A percentile compares a stretch with the other conserved stretches of the same genome.
phyloP scores from a whole-genome alignment of 2,113 vertebrate species.

The Scytalopus superciliaris region DNA sequence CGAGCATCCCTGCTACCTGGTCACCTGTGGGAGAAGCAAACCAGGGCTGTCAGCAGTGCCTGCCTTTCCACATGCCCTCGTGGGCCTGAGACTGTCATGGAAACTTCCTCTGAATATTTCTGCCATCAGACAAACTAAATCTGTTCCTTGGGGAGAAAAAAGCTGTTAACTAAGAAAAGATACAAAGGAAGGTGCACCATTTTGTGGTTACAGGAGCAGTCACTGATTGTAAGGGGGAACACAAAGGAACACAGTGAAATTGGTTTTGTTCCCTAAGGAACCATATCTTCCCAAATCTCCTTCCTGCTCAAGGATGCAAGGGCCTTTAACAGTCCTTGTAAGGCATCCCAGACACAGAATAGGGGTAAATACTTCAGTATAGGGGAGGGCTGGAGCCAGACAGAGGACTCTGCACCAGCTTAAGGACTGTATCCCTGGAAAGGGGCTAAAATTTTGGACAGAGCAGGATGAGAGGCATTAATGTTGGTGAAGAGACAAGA shows the following conservation, averaged over 20 bases:
- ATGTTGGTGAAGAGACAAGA: not conserved
- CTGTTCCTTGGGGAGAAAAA: not conserved
- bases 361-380: not conserved
- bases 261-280: not conserved
- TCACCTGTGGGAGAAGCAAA: slow-evolving; percentile 81
- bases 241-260: not conserved
- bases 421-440: not conserved
- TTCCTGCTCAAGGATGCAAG: not conserved
- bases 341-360: not conserved
- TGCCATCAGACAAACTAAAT: not conserved
- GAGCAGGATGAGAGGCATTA: not conserved
- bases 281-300: not conserved
- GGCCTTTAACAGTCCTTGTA: not conserved
- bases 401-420: not conserved
- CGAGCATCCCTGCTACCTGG: slow-evolving; percentile 93
- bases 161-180: not conserved
- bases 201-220: not conserved
- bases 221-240: not conserved
- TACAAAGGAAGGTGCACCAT: not conserved
- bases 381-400: not conserved
- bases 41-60: not conserved
- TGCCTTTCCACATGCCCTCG: not conserved
- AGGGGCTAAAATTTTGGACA: not conserved
- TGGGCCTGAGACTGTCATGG: not conserved
- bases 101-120: not conserved